Conservation (phyloP, 2,797 vertebrate genomes). For the Danionella dracula region DNA sequence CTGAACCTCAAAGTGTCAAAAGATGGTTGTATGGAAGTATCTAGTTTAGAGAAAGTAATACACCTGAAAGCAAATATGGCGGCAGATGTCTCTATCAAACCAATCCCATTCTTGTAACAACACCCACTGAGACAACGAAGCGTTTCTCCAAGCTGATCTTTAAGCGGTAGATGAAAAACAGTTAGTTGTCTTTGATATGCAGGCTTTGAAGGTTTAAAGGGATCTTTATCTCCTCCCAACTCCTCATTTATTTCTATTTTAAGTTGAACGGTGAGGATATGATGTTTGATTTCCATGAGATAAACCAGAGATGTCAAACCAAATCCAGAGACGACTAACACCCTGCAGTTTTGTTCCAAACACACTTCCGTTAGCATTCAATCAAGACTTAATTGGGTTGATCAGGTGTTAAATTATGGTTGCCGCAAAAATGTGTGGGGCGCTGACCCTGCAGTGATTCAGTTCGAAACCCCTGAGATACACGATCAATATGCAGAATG, state of each 20-base stretch:
- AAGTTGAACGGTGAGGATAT: background rate
- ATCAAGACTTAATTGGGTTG: too few relatives aligned
- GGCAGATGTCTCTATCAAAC: constrained; percentile 29
- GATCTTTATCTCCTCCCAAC: too few relatives aligned
- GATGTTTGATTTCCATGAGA: too few relatives aligned
- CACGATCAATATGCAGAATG: too few relatives aligned
- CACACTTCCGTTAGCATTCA: too few relatives aligned
- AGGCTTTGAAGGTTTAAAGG: constrained; percentile 11
- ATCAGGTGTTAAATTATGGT: too few relatives aligned
- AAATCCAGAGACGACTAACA: too few relatives aligned
- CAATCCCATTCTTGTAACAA: constrained; percentile 7
- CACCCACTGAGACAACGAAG: constrained; percentile 38
- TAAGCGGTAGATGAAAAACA: constrained; percentile 28
- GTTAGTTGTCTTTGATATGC: constrained; percentile 30
- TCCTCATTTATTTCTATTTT: background rate
- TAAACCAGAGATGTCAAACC: too few relatives aligned
- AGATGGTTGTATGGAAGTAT: constrained; percentile 45
- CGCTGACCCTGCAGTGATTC: too few relatives aligned
- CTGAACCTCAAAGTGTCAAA: constrained; percentile 29
- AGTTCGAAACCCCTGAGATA: too few relatives aligned
- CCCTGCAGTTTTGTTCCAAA: too few relatives aligned
- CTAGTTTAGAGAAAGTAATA: constrained; percentile 34
- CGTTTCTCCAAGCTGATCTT: constrained; percentile 28
- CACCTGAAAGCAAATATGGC: constrained; percentile 43
- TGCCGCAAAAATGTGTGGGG: too few relatives aligned